These are phyloP conservation scores for Grallaria varia DNA, from an alignment of 2,113 vertebrate genomes.

Conservation along the genomic window DNA sequence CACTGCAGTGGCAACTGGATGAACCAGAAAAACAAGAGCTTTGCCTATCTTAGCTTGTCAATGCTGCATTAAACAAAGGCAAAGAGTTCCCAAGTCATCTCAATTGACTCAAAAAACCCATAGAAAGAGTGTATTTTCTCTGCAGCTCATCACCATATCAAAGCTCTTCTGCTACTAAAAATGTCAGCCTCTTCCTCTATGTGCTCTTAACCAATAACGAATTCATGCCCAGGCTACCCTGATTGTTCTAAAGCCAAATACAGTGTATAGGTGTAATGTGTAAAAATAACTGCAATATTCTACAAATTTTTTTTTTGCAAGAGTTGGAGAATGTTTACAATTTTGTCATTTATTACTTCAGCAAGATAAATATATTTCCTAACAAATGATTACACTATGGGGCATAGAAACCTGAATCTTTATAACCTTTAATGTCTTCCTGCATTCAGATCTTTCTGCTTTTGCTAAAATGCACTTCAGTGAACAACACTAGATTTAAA, in stretches of 20 bases:
- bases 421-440: not conserved
- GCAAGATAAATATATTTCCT: not conserved
- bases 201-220: not conserved
- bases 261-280: not conserved
- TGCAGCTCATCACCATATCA: not conserved
- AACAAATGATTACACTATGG: not conserved
- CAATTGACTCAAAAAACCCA: not conserved
- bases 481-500: not conserved
- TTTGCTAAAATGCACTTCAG: not conserved
- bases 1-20: not conserved
- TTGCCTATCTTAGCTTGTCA: not conserved
- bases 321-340: not conserved
- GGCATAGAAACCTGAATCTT: not conserved
- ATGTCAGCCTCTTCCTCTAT: not conserved
- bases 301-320: not conserved
- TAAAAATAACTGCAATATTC: not conserved
- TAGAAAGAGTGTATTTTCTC: not conserved
- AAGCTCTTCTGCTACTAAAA: not conserved
- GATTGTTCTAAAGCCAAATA: not conserved
- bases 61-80: not conserved
- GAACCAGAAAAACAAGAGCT: not conserved
- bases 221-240: not conserved
- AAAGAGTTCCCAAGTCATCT: not conserved
- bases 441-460: not conserved
- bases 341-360: not conserved